Percentiles rank a stretch among this genome's conserved stretches.
These are phyloP conservation scores for Spialia ferax DNA, from an alignment of 2,888 invertebrate species.

Conservation along the genomic window DNA sequence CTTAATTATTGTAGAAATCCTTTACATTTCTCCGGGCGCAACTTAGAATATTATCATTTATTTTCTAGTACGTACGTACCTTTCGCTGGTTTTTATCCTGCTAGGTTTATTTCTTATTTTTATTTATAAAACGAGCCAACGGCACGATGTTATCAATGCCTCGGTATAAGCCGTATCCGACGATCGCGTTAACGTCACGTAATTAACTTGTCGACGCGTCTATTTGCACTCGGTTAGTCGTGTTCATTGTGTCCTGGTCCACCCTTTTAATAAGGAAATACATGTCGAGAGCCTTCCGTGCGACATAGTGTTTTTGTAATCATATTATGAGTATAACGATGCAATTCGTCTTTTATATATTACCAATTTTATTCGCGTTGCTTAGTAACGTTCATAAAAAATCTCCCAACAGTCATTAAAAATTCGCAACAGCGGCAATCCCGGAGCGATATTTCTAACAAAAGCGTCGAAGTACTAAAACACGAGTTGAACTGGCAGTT, in stretches of 20 bases:
- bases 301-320: not conserved
- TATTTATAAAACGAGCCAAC: constrained; percentile 8
- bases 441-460: constrained; percentile 38
- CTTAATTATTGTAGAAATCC: too few relatives aligned
- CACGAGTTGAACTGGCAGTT: constrained; percentile 38
- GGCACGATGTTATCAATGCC: constrained; percentile 46
- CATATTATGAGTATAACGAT: not conserved
- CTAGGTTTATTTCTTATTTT: not conserved
- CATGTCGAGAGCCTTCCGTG: not conserved
- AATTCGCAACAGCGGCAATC: constrained; percentile 36
- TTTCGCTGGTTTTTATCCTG: too few relatives aligned
- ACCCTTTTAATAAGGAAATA: not conserved
- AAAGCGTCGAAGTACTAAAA: constrained; percentile 40
- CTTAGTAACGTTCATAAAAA: constrained; percentile 39
- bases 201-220: constrained; percentile 54
- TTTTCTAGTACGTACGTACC: not conserved
- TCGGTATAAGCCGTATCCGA: constrained; percentile 3
- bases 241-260: constrained; percentile 8
- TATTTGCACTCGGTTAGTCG: constrained; percentile 49
- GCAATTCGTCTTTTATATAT: too few relatives aligned
- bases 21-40: too few relatives aligned
- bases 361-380: constrained; percentile 3
- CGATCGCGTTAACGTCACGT: constrained; percentile 43
- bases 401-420: constrained; percentile 28
- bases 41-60: too few relatives aligned